A percentile compares a stretch with the other conserved stretches of the same genome.
Evolutionary conservation across 2,113 vertebrate species (phyloP).

Genomic region (Menura novaehollandiae): DNA sequence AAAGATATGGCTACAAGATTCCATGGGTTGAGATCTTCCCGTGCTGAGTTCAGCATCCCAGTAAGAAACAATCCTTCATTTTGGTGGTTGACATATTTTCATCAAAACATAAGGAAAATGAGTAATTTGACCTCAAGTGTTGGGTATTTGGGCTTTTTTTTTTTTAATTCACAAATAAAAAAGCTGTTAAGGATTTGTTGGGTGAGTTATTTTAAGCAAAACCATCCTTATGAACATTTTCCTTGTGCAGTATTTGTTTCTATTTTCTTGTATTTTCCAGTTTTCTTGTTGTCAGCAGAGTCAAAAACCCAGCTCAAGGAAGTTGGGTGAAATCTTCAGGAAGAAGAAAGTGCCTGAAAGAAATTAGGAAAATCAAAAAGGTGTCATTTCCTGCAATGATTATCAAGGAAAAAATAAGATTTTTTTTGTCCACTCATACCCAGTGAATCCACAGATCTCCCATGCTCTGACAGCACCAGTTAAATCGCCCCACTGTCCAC

Average conservation of each 20-base stretch:
- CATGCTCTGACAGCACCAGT: not conserved
- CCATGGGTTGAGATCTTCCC: constrained; percentile 1
- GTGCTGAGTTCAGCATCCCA: constrained; percentile 5
- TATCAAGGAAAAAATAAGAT: not conserved
- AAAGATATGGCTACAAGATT: not conserved
- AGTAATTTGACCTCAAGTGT: not conserved
- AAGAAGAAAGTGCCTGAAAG: not conserved
- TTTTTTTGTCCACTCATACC: not conserved
- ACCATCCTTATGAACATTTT: not conserved
- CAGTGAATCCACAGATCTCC: not conserved
- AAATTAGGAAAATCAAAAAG: not conserved
- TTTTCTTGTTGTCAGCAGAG: not conserved
- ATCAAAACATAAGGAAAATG: not conserved
- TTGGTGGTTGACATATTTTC: not conserved
- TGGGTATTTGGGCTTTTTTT: not conserved
- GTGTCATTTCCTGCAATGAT: not conserved
- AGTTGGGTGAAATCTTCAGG: not conserved
- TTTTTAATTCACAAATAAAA: not conserved
- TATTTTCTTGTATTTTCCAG: not conserved
- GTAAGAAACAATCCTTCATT: not conserved
- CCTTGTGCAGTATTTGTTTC: not conserved
- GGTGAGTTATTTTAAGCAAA: not conserved
- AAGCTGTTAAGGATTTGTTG: not conserved
- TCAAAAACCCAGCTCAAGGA: not conserved
- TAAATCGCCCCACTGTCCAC: not conserved